Evolutionary conservation across 37 sponge, comb jelly and placozoan species (phyloP).

Genomic region (Eunapius fragilis): DNA sequence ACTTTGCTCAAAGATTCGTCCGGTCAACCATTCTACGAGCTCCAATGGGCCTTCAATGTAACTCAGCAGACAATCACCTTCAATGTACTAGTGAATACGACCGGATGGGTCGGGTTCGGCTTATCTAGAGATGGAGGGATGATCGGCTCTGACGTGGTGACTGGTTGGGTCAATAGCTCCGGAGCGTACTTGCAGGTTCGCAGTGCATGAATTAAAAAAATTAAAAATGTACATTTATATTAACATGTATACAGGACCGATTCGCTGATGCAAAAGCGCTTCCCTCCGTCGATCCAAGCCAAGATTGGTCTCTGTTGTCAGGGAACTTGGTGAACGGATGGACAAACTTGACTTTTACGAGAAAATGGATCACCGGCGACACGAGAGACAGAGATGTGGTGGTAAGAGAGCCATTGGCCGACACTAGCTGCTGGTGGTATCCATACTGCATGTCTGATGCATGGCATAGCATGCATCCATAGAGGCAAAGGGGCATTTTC

Average conservation of each 20-base stretch:
- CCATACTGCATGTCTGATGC: too few species aligned
- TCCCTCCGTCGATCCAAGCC: background rate
- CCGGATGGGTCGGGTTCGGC: slow-evolving; percentile 61
- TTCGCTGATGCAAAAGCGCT: background rate
- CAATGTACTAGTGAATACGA: slow-evolving; percentile 44
- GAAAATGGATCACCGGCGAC: background rate
- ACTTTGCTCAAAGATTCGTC: too few species aligned
- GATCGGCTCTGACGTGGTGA: slow-evolving; percentile 49
- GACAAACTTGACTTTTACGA: background rate
- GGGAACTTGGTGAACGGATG: background rate
- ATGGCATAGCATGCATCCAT: too few species aligned
- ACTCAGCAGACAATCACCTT: slow-evolving; percentile 21
- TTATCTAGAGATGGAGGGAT: slow-evolving; percentile 60
- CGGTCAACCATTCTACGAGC: too few species aligned
- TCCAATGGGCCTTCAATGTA: slow-evolving; percentile 9
- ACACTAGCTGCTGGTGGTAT: too few species aligned
- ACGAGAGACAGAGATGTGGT: background rate
- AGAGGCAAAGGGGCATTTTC: too few species aligned
- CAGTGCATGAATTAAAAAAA: too few species aligned
- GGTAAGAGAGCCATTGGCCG: background rate
- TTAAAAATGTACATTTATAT: too few species aligned
- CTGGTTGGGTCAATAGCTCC: slow-evolving; percentile 49
- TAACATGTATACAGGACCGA: background rate
- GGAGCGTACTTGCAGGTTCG: slow-evolving; percentile 26
- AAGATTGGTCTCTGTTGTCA: background rate